Percentiles rank a stretch among this genome's conserved stretches.
Evolutionary conservation across 2,888 invertebrate genomes (phyloP).

Genomic region (Amphipoea lucens): DNA sequence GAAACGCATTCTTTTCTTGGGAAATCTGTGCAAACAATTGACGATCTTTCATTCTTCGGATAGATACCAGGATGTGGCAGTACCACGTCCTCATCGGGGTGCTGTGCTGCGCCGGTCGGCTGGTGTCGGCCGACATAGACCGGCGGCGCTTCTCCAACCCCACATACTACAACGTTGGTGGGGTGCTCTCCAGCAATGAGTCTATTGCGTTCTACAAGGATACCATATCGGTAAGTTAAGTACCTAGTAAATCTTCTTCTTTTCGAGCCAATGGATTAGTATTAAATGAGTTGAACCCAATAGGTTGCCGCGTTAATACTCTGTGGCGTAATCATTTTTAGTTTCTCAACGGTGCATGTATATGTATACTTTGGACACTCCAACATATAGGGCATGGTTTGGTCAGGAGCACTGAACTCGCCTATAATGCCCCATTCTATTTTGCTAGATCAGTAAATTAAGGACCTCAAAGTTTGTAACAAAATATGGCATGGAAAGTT

Average conservation of each 20-base stretch:
- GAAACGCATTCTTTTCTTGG: neutral
- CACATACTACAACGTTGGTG: conserved; percentile 96
- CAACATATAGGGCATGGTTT: neutral
- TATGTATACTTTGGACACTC: neutral
- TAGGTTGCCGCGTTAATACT: neutral
- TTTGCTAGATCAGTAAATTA: neutral
- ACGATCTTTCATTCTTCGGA: neutral
- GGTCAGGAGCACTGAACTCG: neutral
- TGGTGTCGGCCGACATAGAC: conserved; percentile 79
- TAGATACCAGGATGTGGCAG: conserved; percentile 70
- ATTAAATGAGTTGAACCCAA: neutral
- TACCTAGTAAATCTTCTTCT: neutral
- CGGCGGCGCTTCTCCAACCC: conserved; percentile 90
- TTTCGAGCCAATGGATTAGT: neutral
- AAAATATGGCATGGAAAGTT: neutral
- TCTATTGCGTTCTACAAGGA: conserved; percentile 95
- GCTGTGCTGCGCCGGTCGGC: conserved; percentile 58
- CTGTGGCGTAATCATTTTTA: neutral
- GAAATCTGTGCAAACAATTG: neutral
- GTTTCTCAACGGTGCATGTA: neutral
- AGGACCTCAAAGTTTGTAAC: neutral
- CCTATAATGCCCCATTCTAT: neutral
- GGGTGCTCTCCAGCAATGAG: conserved; percentile 96
- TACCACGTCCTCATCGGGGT: conserved; percentile 65
- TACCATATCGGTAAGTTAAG: conserved; percentile 94